Conservation (phyloP, 2,797 vertebrate species). For the Neomorphus geoffroyi region DNA sequence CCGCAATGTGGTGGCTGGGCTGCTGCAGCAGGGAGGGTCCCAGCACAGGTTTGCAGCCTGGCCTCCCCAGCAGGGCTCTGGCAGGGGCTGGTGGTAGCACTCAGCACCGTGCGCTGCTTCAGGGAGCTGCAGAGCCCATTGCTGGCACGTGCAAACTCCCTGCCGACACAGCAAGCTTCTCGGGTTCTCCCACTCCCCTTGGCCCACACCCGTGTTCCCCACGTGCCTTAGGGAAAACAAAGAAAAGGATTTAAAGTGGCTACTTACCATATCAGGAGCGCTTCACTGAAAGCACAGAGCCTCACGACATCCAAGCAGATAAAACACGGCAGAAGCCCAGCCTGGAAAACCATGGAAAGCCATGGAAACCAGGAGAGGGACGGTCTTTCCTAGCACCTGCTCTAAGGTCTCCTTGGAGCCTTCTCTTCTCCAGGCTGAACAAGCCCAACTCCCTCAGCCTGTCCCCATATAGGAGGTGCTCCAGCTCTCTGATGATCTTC, state of each 20-base stretch:
- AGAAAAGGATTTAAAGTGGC: not conserved
- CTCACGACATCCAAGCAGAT: not conserved
- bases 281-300: accelerated
- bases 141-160: accelerated
- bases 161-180: accelerated
- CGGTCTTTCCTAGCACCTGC: no score
- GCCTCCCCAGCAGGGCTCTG: not conserved
- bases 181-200: accelerated
- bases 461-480: no score
- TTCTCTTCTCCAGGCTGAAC: no score
- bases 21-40: no score
- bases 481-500: no score
- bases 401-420: no score
- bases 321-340: accelerated
- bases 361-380: accelerated
- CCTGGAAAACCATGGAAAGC: no score
- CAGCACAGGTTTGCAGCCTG: no score
- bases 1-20: accelerated
- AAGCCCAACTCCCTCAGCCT: no score
- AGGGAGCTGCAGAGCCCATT: not conserved
- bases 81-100: accelerated
- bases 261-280: not conserved
- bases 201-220: not conserved
- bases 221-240: accelerated
- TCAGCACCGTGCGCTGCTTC: accelerated